phyloP scores from a whole-genome alignment of 2,797 vertebrate genomes.

The Falco concolor region DNA sequence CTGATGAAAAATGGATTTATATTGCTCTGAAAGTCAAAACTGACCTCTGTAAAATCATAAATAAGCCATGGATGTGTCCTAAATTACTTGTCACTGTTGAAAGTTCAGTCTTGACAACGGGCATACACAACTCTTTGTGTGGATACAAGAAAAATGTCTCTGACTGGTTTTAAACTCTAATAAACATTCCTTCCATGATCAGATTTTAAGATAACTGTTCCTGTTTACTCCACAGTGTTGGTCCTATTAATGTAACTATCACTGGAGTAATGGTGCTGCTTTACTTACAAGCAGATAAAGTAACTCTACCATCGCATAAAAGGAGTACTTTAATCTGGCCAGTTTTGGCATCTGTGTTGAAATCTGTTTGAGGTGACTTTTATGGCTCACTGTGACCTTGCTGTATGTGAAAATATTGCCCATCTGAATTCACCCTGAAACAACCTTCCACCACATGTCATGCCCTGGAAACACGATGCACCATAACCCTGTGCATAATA shows the following conservation, averaged over 20 bases:
- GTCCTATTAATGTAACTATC: not conserved
- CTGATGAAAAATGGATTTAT: not conserved
- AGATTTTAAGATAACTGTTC: not conserved
- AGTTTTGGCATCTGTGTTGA: not conserved
- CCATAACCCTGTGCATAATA: not conserved
- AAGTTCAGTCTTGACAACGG: not conserved
- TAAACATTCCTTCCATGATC: rapidly evolving
- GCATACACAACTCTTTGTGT: not conserved
- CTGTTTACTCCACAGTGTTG: not conserved
- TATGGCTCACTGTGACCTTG: not conserved
- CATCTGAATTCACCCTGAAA: not conserved
- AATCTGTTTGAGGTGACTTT: conserved; percentile 24
- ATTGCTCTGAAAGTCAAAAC: not conserved
- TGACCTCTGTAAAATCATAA: not conserved
- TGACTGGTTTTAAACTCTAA: not conserved
- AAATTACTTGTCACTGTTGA: not conserved
- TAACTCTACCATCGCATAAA: not conserved
- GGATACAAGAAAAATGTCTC: not conserved
- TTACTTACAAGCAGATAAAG: not conserved
- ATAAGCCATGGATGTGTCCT: not conserved
- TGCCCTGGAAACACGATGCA: not conserved
- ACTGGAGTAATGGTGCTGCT: not conserved
- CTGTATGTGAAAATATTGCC: not conserved
- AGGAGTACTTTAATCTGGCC: not conserved
- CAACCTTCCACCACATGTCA: not conserved